Evolutionary conservation across 2,888 invertebrate genomes (phyloP).

Genomic region (Chrysolina haemoptera): DNA sequence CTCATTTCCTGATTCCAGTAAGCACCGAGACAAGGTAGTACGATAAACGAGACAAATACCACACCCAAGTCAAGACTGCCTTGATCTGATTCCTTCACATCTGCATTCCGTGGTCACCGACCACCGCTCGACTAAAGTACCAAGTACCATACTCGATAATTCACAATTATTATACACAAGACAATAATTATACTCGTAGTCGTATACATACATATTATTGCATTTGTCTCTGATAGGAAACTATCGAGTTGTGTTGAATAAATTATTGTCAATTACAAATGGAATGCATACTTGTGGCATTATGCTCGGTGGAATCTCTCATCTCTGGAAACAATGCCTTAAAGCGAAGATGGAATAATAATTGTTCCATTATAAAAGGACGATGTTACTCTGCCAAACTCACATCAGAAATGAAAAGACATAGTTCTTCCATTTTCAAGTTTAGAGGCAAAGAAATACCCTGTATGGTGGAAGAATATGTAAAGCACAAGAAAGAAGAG

Average conservation of each 20-base stretch:
- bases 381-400: too few species aligned
- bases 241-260: neutral
- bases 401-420: too few species aligned
- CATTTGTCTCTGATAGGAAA: neutral
- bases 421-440: too few species aligned
- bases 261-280: conserved; percentile 1
- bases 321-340: too few species aligned
- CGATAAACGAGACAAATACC: conserved; percentile 52
- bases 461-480: too few species aligned
- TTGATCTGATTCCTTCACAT: conserved; percentile 61
- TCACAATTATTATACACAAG: conserved; percentile 35
- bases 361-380: too few species aligned
- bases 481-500: too few species aligned
- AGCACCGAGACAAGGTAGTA: conserved; percentile 52
- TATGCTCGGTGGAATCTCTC: too few species aligned
- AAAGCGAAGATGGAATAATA: too few species aligned
- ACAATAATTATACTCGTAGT: conserved; percentile 31
- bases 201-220: conserved; percentile 2
- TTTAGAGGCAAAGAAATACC: too few species aligned
- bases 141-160: conserved; percentile 36
- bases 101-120: conserved; percentile 40
- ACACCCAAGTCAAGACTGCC: conserved; percentile 60
- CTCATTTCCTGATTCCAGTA: conserved; percentile 49
- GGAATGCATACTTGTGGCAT: neutral
- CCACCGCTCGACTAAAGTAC: conserved; percentile 39